Conservation (phyloP, 1,140 invertebrate genomes). For the Penaeus vannamei region DNA sequence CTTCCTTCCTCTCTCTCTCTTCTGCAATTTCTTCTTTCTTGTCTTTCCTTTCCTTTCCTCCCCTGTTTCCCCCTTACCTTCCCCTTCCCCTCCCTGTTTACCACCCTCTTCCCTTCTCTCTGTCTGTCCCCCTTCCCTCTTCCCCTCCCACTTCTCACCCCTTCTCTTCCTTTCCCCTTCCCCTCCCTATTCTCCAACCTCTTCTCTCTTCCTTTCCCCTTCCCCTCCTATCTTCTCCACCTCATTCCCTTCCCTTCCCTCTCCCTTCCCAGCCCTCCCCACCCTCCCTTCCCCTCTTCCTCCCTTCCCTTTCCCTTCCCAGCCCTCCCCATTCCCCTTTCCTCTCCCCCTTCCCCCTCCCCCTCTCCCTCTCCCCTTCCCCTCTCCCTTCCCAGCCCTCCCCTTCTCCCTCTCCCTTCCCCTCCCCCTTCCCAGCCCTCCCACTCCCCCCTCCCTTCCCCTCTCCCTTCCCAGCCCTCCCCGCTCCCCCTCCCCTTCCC, state of each 20-base stretch:
- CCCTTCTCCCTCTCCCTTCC: not conserved
- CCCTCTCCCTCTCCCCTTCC: constrained; percentile 1
- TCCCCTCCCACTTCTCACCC: too few relatives aligned
- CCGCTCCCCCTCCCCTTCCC: not conserved
- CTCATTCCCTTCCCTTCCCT: not conserved
- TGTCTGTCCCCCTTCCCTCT: too few relatives aligned
- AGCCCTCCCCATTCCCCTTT: not conserved
- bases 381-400: not conserved
- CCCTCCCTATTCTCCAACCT: too few relatives aligned
- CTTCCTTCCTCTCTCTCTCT: too few relatives aligned
- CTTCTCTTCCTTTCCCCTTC: too few relatives aligned
- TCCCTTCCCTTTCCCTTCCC: not conserved
- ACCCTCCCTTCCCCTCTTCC: not conserved
- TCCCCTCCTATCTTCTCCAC: too few relatives aligned
- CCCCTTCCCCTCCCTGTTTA: too few relatives aligned
- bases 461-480: not conserved
- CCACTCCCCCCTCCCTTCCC: not conserved
- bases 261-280: not conserved
- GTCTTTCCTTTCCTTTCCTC: too few relatives aligned
- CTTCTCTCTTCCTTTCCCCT: too few relatives aligned
- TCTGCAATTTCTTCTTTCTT: too few relatives aligned
- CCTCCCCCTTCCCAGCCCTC: not conserved
- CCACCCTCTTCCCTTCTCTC: too few relatives aligned
- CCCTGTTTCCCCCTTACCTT: too few relatives aligned
- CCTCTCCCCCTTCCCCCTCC: not conserved